Percentiles rank a stretch among this genome's conserved stretches.
phyloP scores from a whole-genome alignment of 2,113 vertebrate genomes.

The Vanacampus margaritifer region DNA sequence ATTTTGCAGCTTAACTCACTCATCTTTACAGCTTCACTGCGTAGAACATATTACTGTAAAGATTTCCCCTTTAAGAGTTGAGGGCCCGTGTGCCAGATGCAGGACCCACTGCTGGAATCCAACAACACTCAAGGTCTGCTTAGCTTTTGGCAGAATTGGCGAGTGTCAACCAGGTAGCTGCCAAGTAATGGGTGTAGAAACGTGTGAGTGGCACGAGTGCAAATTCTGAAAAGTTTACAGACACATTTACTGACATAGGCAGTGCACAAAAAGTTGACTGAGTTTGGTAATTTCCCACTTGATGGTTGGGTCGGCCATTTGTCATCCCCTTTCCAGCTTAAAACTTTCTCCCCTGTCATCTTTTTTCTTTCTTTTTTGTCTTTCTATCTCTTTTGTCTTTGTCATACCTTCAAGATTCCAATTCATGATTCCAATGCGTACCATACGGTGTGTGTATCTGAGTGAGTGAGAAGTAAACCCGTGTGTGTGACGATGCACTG shows the following conservation, averaged over 20 bases:
- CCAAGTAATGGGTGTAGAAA: background rate
- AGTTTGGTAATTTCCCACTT: background rate
- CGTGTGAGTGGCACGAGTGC: background rate
- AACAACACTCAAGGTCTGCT: background rate
- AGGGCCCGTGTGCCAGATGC: background rate
- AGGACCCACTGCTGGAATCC: background rate
- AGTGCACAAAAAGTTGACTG: background rate
- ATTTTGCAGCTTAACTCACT: no score
- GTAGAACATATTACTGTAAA: no score
- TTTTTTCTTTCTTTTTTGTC: no score
- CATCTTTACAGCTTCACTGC: no score
- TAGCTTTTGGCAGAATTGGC: background rate
- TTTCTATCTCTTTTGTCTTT: no score
- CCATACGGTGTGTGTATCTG: no score
- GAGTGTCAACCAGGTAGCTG: background rate
- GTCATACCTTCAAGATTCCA: no score
- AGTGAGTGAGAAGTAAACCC: no score
- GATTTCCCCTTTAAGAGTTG: background rate
- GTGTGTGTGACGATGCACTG: conserved; percentile 26
- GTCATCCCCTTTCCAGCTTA: background rate
- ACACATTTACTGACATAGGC: background rate
- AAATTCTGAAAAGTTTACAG: background rate
- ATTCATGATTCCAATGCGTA: no score
- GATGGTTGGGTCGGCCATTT: no score
- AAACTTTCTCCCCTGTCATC: no score